Conservation (phyloP, 2,113 vertebrate species). For the Tachuris rubrigastra region DNA sequence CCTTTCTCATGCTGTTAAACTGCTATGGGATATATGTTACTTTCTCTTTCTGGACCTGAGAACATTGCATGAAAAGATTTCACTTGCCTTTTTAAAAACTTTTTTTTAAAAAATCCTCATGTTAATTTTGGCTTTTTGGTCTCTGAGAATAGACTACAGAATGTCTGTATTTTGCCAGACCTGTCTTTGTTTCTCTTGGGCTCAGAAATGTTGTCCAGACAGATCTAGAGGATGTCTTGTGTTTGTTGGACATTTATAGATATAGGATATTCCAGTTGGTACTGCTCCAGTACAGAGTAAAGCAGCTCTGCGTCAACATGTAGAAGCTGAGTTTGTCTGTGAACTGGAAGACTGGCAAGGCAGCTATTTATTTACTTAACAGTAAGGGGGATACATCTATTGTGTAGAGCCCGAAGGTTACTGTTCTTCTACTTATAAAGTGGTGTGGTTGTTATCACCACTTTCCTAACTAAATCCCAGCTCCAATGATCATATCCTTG, state of each 20-base stretch:
- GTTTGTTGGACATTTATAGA: neutral
- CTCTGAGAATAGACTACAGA: neutral
- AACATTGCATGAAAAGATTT: neutral
- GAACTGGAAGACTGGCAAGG: neutral
- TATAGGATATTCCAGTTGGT: fast-evolving
- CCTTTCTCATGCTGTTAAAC: neutral
- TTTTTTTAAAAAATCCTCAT: neutral
- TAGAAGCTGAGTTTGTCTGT: neutral
- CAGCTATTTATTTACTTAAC: neutral
- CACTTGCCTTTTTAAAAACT: neutral
- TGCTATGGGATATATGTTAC: neutral
- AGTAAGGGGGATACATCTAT: neutral
- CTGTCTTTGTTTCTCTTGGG: neutral
- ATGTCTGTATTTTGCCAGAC: neutral
- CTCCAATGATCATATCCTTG: neutral
- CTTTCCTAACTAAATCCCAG: neutral
- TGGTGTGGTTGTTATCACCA: fast-evolving
- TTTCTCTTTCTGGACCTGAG: neutral
- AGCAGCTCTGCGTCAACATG: neutral
- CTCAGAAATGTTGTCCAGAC: neutral
- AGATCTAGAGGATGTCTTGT: neutral
- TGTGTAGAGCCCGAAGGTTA: neutral
- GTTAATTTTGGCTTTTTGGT: neutral
- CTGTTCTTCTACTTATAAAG: neutral
- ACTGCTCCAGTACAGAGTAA: neutral